Conservation (phyloP, 2,113 vertebrate species). For the Lepus europaeus region DNA sequence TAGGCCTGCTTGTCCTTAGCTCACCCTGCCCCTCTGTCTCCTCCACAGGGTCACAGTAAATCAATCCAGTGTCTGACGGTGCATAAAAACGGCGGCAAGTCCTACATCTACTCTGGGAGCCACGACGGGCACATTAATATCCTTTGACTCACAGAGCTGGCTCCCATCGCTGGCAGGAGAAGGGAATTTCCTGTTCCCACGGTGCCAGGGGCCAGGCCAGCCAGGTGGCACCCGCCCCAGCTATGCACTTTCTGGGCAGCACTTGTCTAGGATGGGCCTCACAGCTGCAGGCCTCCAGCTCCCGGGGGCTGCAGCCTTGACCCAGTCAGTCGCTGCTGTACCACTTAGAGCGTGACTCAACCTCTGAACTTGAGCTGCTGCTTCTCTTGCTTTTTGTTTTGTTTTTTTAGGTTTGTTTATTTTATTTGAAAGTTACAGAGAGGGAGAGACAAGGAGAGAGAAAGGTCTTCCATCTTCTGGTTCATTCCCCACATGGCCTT, state of each 20-base stretch:
- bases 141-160: constrained; percentile 87
- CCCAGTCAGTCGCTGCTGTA: neutral
- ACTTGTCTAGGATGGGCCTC: neutral
- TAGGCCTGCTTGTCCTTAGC: rapidly evolving
- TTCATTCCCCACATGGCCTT: too few species aligned
- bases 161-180: neutral
- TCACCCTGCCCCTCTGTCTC: neutral
- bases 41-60: constrained; percentile 95
- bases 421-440: too few species aligned
- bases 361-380: neutral
- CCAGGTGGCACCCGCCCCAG: neutral
- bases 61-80: constrained; percentile 96
- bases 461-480: too few species aligned
- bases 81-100: constrained; percentile 91
- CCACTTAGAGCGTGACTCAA: rapidly evolving
- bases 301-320: neutral
- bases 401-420: too few species aligned
- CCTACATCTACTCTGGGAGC: constrained; percentile 96
- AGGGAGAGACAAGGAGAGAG: too few species aligned
- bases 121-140: constrained; percentile 99
- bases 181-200: neutral
- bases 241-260: rapidly evolving
- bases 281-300: neutral
- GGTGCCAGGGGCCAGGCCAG: neutral
- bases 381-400: too few species aligned